Evolutionary conservation across 2,888 invertebrate genomes (phyloP).

Genomic region (Pachymerium ferrugineum): DNA sequence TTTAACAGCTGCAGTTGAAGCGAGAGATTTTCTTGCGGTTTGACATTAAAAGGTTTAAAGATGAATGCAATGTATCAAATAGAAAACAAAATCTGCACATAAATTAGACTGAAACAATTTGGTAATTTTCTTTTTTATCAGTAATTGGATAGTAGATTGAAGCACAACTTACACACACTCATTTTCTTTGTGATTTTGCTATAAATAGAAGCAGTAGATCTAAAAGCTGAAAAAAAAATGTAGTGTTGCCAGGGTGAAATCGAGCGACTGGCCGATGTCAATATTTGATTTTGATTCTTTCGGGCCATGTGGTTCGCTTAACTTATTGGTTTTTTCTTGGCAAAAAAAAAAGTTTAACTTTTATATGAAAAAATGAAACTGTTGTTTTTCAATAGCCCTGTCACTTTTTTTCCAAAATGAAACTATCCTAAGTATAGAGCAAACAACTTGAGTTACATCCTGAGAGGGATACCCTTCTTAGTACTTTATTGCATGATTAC

Average conservation of each 20-base stretch:
- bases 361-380: no score
- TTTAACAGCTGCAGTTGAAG: not conserved
- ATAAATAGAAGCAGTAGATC: not conserved
- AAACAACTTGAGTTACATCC: not conserved
- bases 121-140: no score
- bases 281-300: not conserved
- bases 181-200: not conserved
- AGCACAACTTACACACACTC: not conserved
- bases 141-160: not conserved
- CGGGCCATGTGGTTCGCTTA: not conserved
- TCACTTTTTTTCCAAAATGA: not conserved
- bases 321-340: not conserved
- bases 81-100: no score
- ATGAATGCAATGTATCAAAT: not conserved
- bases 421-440: not conserved
- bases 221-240: not conserved
- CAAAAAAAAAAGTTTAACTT: no score
- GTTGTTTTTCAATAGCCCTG: no score
- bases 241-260: constrained; percentile 8
- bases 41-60: not conserved
- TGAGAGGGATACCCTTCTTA: not conserved
- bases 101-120: no score
- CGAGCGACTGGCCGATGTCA: not conserved
- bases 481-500: not conserved
- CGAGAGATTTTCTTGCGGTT: not conserved